phyloP scores from a whole-genome alignment of 2,113 vertebrate genomes.

The Hoplias malabaricus region DNA sequence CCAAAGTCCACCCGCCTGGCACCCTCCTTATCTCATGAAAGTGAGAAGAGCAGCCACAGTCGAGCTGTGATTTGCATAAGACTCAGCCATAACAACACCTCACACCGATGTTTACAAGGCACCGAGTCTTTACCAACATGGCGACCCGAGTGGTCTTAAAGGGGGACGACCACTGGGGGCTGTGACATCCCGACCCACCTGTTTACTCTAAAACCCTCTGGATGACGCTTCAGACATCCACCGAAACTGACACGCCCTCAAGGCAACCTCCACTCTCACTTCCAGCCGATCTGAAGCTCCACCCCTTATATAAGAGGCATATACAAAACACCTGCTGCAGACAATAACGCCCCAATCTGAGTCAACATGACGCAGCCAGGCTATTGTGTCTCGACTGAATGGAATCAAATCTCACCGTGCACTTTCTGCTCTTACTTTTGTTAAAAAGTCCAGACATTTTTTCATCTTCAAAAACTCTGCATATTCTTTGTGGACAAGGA shows the following conservation, averaged over 20 bases:
- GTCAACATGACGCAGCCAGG: not conserved
- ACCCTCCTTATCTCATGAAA: not conserved
- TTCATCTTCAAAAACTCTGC: too few species aligned
- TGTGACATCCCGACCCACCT: constrained; percentile 7
- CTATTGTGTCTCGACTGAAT: not conserved
- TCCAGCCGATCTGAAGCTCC: not conserved
- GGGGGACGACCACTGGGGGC: not conserved
- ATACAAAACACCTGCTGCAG: not conserved
- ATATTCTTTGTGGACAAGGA: too few species aligned
- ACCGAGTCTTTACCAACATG: not conserved
- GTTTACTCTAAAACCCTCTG: not conserved
- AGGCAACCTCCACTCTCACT: not conserved
- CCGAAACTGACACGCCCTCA: constrained; percentile 21
- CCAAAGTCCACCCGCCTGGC: constrained; percentile 24
- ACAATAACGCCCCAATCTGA: not conserved
- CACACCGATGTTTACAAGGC: not conserved
- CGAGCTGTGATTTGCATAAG: constrained; percentile 27
- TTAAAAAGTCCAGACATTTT: too few species aligned
- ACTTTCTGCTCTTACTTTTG: not conserved
- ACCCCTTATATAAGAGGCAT: not conserved
- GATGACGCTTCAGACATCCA: not conserved
- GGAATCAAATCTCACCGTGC: not conserved
- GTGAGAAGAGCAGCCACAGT: not conserved
- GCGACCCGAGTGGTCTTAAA: not conserved
- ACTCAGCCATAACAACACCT: constrained; percentile 5